Evolutionary conservation across 2,888 invertebrate species (phyloP), one percentile per base, ranked within the genome.

Genomic region (Diadegma fenestrale): DNA sequence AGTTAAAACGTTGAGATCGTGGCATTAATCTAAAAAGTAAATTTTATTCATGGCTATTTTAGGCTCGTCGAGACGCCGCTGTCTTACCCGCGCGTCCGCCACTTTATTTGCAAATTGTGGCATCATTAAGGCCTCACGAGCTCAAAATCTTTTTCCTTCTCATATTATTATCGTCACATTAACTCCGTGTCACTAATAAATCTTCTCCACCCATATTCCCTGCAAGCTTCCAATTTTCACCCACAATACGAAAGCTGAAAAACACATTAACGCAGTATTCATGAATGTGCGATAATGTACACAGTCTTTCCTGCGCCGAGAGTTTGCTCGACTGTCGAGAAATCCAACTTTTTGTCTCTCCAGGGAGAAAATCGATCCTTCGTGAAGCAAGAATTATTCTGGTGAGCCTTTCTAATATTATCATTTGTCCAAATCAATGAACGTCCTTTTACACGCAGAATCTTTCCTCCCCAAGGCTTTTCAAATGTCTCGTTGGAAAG

Each of bases 91-190:
- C n/a, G n/a, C n/a, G 58, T 22, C 14, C 58, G 6, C 26, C 58
- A 58, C 26, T 58, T 58, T 58, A 58, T 58, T 58, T 26, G 12
- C 26, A 58, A 58, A 58, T 54, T 54, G 12, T 22, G 22, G 26
- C 22, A 54, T 26, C 54, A 54, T 54, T 54, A 26, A 54, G 54
- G 22, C 54, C 12, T 54, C 54, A 22, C 22, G 12, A 54, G 54
- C 12, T 54, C 4, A 54, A 12, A 26, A 54, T 54, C 54, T 54
- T 54, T 58, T 58, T 26, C 12, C 26, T 26, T 58, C 26, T 58
- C 58, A 58, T 26, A 58, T 58, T 58, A 58, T 58, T 58, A 58
- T 58, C 26, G 58, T 58, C 14, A 58, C 8, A 58, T 58, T 26
- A 58, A 26, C 22, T 58, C 26, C 14, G 14, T 58, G 3, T 58